These are phyloP conservation scores for Mormyrops attenuatus DNA, from an alignment of 2,797 vertebrate genomes.

Conservation along the genomic window DNA sequence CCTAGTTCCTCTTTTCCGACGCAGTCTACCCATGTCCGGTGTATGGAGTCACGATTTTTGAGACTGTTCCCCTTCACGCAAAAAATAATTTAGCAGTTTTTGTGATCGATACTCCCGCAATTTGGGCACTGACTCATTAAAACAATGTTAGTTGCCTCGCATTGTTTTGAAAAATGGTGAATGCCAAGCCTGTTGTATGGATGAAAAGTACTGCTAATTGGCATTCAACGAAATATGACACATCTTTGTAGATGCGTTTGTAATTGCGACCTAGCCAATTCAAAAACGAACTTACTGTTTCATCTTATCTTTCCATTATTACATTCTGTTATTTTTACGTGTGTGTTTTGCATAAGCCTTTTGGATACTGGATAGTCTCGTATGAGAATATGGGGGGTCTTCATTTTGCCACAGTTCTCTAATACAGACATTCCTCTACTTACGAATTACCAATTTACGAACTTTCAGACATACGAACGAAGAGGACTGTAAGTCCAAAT, in stretches of 20 bases:
- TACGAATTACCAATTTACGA: too few species aligned
- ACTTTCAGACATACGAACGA: too few species aligned
- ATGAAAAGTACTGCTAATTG: not conserved
- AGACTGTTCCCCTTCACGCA: not conserved
- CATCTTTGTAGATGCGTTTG: not conserved
- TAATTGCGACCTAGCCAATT: not conserved
- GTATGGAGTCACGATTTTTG: not conserved
- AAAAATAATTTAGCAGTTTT: not conserved
- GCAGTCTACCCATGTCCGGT: not conserved
- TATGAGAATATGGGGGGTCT: not conserved
- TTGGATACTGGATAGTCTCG: not conserved
- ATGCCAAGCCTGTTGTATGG: not conserved
- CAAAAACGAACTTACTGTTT: not conserved
- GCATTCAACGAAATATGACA: not conserved
- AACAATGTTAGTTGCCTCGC: not conserved
- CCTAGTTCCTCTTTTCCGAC: not conserved
- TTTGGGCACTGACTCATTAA: not conserved
- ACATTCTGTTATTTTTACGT: not conserved
- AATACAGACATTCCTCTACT: too few species aligned
- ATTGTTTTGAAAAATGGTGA: not conserved
- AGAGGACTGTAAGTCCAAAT: too few species aligned
- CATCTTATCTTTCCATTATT: not conserved
- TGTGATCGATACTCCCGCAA: not conserved
- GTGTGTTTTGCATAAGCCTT: not conserved
- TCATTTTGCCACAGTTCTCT: not conserved